phyloP scores from a whole-genome alignment of 2,113 vertebrate genomes.

The Macquaria australasica region DNA sequence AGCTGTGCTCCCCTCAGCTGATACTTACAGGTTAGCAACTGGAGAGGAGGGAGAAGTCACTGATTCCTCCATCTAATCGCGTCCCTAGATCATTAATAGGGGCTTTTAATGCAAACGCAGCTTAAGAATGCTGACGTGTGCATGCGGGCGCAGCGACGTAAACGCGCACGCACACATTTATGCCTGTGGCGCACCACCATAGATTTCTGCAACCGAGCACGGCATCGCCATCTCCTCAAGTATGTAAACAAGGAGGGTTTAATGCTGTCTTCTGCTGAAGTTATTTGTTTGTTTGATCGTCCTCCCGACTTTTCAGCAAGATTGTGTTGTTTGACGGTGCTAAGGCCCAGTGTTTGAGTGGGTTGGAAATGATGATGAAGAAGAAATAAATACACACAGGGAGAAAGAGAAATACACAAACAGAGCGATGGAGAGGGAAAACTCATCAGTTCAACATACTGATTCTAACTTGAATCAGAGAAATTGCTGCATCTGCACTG shows the following conservation, averaged over 20 bases:
- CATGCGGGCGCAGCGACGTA: constrained; percentile 14
- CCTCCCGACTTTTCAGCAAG: background rate
- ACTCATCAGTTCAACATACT: background rate
- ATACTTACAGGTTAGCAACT: constrained; percentile 22
- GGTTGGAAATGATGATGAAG: constrained; percentile 35
- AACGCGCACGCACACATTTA: background rate
- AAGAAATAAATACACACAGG: constrained; percentile 34
- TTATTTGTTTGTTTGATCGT: constrained; percentile 46
- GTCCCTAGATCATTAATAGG: constrained; percentile 45
- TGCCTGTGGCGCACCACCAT: constrained; percentile 45
- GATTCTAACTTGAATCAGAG: constrained; percentile 1
- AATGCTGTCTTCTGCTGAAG: constrained; percentile 6
- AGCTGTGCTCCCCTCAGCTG: constrained; percentile 28
- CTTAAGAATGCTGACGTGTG: background rate
- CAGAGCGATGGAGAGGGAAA: constrained; percentile 1
- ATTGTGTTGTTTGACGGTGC: constrained; percentile 28
- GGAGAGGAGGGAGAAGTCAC: background rate
- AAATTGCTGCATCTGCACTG: constrained; percentile 41
- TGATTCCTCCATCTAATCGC: constrained; percentile 35
- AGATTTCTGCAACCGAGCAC: constrained; percentile 54
- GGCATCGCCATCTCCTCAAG: constrained; percentile 38
- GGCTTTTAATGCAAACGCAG: constrained; percentile 37
- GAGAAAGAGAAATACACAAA: constrained; percentile 1
- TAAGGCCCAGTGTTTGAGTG: constrained; percentile 12
- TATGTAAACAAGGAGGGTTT: constrained; percentile 66